phyloP scores from a whole-genome alignment of 2,113 vertebrate species.

The Dicrurus megarhynchus region DNA sequence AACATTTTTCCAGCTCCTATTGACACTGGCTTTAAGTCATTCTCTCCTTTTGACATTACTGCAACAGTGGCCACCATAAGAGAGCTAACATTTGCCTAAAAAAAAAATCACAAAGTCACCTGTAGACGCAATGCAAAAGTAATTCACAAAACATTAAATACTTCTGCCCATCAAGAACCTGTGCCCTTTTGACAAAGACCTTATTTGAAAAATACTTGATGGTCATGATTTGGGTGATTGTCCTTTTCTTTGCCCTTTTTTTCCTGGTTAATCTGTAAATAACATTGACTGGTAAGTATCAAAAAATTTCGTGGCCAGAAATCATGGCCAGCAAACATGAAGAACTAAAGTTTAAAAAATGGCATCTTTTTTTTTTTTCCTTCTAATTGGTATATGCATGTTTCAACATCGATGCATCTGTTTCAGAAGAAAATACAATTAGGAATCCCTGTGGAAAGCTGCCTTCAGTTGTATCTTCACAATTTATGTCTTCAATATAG shows the following conservation, averaged over 20 bases:
- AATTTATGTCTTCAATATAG: neutral
- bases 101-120: neutral
- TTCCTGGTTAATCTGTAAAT: neutral
- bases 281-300: neutral
- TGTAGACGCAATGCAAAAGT: neutral
- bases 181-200: fast-evolving
- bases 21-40: neutral
- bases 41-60: neutral
- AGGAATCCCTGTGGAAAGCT: neutral
- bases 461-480: neutral
- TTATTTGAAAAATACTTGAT: neutral
- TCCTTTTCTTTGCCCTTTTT: neutral
- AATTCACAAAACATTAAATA: neutral
- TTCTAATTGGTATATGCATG: neutral
- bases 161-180: neutral
- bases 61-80: neutral
- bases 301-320: neutral
- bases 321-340: neutral
- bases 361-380: fast-evolving
- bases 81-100: neutral
- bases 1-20: neutral
- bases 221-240: neutral
- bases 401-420: neutral
- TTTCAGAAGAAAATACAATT: neutral
- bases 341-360: neutral